These are phyloP conservation scores for Dascillus cervinus DNA, from an alignment of 2,888 invertebrate species.

Conservation along the genomic window DNA sequence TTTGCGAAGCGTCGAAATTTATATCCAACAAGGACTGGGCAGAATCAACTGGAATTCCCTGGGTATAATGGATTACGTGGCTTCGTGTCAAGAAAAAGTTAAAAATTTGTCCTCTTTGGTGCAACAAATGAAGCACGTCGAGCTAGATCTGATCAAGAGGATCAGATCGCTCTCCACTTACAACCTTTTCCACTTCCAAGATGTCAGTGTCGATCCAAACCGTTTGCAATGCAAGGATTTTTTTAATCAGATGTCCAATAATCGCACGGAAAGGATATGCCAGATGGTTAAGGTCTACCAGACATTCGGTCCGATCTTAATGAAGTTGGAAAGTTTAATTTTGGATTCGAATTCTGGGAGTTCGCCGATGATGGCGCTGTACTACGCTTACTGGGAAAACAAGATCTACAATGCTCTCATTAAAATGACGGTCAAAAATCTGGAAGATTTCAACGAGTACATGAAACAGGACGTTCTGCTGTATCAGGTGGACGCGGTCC, in stretches of 20 bases:
- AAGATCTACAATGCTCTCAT: conserved; percentile 64
- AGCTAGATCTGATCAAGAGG: conserved; percentile 52
- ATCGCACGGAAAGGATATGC: conserved; percentile 60
- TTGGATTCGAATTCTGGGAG: conserved; percentile 70
- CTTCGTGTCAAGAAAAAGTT: conserved; percentile 48
- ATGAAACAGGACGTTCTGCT: conserved; percentile 49
- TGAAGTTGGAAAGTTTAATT: conserved; percentile 79
- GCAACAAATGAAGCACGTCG: conserved; percentile 61
- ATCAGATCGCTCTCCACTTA: conserved; percentile 50
- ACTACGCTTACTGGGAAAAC: conserved; percentile 77
- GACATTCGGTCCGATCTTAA: conserved; percentile 71
- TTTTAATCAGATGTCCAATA: conserved; percentile 62
- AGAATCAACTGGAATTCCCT: conserved; percentile 83
- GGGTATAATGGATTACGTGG: conserved; percentile 67
- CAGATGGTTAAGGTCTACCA: conserved; percentile 66
- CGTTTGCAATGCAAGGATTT: conserved; percentile 48
- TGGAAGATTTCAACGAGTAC: conserved; percentile 58
- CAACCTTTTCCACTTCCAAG: conserved; percentile 49
- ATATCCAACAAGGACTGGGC: conserved; percentile 72
- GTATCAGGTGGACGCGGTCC: conserved; percentile 72
- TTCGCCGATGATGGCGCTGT: conserved; percentile 64
- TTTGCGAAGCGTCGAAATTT: conserved; percentile 62
- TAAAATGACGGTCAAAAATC: conserved; percentile 60
- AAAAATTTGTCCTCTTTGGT: conserved; percentile 58
- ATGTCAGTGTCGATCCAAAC: conserved; percentile 20